Percentiles rank a stretch among this genome's conserved stretches.
These are phyloP conservation scores for Neoascia interrupta DNA, from an alignment of 2,888 invertebrate genomes.

Conservation along the genomic window DNA sequence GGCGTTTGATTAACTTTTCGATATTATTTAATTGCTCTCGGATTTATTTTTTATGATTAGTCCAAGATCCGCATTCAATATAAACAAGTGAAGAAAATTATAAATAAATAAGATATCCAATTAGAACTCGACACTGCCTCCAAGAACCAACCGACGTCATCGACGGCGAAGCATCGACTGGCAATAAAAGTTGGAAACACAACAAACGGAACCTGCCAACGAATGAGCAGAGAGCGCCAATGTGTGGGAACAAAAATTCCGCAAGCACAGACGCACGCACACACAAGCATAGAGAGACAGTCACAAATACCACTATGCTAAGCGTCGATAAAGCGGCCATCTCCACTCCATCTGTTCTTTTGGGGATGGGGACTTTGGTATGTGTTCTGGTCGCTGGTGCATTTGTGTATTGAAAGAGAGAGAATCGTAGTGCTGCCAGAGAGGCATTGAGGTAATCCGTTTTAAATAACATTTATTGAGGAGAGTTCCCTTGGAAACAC, in stretches of 20 bases:
- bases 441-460: no score
- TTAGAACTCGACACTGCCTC: slow-evolving; percentile 50
- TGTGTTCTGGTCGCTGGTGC: no score
- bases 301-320: no score
- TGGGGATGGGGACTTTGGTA: no score
- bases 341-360: slow-evolving; percentile 30
- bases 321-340: slow-evolving; percentile 2
- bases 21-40: slow-evolving; percentile 55
- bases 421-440: no score
- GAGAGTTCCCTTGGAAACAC: no score
- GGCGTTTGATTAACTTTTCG: slow-evolving; percentile 7
- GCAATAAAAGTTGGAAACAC: slow-evolving; percentile 71
- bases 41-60: slow-evolving; percentile 38
- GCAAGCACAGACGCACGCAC: slow-evolving; percentile 22
- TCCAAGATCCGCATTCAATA: slow-evolving; percentile 66
- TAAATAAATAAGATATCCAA: slow-evolving; percentile 43
- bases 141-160: slow-evolving; percentile 73
- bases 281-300: no score
- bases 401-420: no score
- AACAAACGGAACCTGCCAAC: slow-evolving; percentile 71
- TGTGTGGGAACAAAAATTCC: slow-evolving; percentile 30
- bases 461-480: no score
- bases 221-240: slow-evolving; percentile 20
- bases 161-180: slow-evolving; percentile 73
- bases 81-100: slow-evolving; percentile 46